phyloP scores from a whole-genome alignment of 2,888 invertebrate genomes.

The Andrena bucephala region DNA sequence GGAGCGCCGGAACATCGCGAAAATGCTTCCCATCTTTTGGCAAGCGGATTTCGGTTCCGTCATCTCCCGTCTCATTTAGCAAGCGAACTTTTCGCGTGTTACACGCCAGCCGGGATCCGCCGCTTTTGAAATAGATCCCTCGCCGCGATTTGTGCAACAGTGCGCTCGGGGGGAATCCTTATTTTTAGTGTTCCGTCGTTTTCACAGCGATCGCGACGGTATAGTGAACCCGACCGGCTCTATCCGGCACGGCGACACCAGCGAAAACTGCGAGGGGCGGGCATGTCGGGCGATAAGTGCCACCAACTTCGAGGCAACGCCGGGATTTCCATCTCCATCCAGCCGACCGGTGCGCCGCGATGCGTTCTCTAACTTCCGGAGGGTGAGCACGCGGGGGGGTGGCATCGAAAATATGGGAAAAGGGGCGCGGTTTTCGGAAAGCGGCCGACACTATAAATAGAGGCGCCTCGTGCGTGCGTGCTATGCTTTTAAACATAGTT shows the following conservation, averaged over 20 bases:
- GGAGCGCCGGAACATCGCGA: background rate
- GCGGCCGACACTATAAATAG: constrained; percentile 81
- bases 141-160: background rate
- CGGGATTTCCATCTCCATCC: background rate
- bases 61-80: constrained; percentile 14
- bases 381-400: constrained; percentile 41
- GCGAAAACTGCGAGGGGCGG: background rate
- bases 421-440: constrained; percentile 75
- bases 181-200: constrained; percentile 2
- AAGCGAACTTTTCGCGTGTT: constrained; percentile 26
- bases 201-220: background rate
- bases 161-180: background rate
- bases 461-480: constrained; percentile 78
- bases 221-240: background rate
- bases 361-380: constrained; percentile 13
- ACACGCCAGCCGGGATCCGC: background rate
- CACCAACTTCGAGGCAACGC: background rate
- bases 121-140: constrained; percentile 31
- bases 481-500: constrained; percentile 84
- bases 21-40: constrained; percentile 55
- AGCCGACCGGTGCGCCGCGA: background rate
- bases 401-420: constrained; percentile 57
- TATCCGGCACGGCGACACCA: background rate
- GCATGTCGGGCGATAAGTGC: background rate
- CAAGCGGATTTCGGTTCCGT: constrained; percentile 44